Evolutionary conservation across 35 echinoderm and acorn worm genomes (phyloP), one percentile per base, ranked within the genome.

Genomic region (Ophiothrix spiculata): DNA sequence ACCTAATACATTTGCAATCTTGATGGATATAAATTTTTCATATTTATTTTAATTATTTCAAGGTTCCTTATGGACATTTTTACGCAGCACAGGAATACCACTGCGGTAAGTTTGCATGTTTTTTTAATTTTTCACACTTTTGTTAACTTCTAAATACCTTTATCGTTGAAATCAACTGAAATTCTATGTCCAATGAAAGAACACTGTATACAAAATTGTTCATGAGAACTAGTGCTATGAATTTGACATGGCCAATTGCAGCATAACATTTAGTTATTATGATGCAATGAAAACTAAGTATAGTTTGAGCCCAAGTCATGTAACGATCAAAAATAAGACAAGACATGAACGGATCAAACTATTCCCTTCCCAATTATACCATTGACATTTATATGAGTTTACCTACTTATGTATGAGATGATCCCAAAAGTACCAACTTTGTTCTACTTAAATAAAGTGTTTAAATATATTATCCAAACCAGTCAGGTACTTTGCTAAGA

Each of bases 21-120:
- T 36, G 8, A 36, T 35, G 38, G 38, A 12, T 4, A n/a, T 80
- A 34, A 25, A 34, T 35, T 13, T 34, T 31, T 34, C 31, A 35
- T 42, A 34, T 87, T 6, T 79, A 4, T 79, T 21, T 79, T 25
- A 63, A 25, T 56, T 81, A 0, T 16, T 80, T 25, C 35, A 33
- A 94, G 92, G 92, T 39, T 90, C 92, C 35, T 16, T 83, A 40
- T 94, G 92, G 92, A 94, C 92, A 28, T 80, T 94, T 56, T 39
- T 90, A 29, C 75, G 92, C 0, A 94, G 92, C 38, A 94, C 92
- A 38, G 92, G 92, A 15, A 86, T 94, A 33, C 92, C 92, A 49
- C 63, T 94, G 4, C 84, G 86, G 92, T 94, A 86, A 90, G 91
- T 36, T 77, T 21, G 23, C 37, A 12, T 3, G 32, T 31, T n/a